Conservation (phyloP, 2,888 invertebrate species). For the Rhorus exstirpatorius region DNA sequence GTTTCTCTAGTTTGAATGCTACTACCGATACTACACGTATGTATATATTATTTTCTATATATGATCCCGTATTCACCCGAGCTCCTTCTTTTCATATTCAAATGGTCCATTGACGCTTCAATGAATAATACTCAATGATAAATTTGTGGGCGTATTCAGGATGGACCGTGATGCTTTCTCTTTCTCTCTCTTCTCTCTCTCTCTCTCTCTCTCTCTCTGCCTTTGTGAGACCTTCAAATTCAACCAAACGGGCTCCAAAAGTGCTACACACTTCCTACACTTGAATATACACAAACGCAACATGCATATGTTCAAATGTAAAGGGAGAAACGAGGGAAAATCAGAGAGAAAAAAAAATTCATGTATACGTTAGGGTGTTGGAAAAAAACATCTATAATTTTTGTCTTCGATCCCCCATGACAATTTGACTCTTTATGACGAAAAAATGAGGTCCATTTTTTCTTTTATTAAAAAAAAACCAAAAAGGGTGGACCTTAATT, state of each 20-base stretch:
- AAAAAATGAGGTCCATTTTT: too few relatives aligned
- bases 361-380: too few relatives aligned
- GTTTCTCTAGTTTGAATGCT: constrained; percentile 37
- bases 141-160: constrained; percentile 86
- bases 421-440: too few relatives aligned
- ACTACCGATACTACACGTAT: constrained; percentile 40
- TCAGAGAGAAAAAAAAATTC: too few relatives aligned
- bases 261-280: constrained; percentile 66
- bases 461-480: too few relatives aligned
- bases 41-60: constrained; percentile 26
- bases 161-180: constrained; percentile 77
- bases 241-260: constrained; percentile 80
- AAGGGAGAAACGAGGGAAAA: constrained; percentile 28
- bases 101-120: constrained; percentile 86
- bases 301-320: background rate
- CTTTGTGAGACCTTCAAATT: constrained; percentile 81
- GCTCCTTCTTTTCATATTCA: constrained; percentile 86
- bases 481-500: too few relatives aligned
- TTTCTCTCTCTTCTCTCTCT: too few relatives aligned
- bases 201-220: constrained; percentile 19
- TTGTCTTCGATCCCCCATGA: too few relatives aligned
- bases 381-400: too few relatives aligned
- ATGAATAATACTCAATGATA: constrained; percentile 86
- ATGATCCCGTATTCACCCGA: constrained; percentile 76
- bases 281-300: constrained; percentile 76